A percentile compares a stretch with the other conserved stretches of the same genome.
Evolutionary conservation across 2,113 vertebrate genomes (phyloP).

Genomic region (Saccopteryx leptura): DNA sequence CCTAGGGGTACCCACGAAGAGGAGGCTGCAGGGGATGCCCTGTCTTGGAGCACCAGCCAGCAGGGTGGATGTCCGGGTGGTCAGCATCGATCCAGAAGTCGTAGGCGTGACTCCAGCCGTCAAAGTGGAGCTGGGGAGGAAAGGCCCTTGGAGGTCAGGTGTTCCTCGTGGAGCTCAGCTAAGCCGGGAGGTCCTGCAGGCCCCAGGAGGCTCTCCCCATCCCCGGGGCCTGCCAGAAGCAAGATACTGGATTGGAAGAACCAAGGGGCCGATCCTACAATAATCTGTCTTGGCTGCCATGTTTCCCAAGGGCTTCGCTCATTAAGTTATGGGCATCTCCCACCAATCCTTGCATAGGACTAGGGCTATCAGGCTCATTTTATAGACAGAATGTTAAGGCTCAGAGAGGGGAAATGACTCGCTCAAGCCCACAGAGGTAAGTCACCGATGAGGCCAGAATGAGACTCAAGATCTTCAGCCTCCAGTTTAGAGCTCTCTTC

Average conservation of each 20-base stretch:
- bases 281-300: neutral
- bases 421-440: neutral
- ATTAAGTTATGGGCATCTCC: neutral
- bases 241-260: slow-evolving; percentile 37
- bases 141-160: slow-evolving; percentile 41
- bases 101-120: slow-evolving; percentile 97
- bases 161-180: neutral
- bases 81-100: slow-evolving; percentile 99
- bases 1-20: slow-evolving; percentile 88
- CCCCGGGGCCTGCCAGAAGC: slow-evolving; percentile 3
- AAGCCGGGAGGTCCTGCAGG: slow-evolving; percentile 16
- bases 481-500: neutral
- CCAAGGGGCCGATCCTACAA: neutral
- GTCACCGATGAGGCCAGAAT: neutral
- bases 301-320: neutral
- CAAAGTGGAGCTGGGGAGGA: slow-evolving; percentile 94
- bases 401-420: neutral
- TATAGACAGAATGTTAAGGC: neutral
- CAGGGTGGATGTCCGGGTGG: slow-evolving; percentile 97
- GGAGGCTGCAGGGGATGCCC: slow-evolving; percentile 95
- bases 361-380: neutral
- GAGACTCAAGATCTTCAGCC: neutral
- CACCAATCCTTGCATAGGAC: neutral
- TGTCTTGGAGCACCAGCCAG: slow-evolving; percentile 97
- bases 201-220: slow-evolving; percentile 30